Evolutionary conservation across 2,113 vertebrate genomes (phyloP).

Genomic region (Tringa solitaria): DNA sequence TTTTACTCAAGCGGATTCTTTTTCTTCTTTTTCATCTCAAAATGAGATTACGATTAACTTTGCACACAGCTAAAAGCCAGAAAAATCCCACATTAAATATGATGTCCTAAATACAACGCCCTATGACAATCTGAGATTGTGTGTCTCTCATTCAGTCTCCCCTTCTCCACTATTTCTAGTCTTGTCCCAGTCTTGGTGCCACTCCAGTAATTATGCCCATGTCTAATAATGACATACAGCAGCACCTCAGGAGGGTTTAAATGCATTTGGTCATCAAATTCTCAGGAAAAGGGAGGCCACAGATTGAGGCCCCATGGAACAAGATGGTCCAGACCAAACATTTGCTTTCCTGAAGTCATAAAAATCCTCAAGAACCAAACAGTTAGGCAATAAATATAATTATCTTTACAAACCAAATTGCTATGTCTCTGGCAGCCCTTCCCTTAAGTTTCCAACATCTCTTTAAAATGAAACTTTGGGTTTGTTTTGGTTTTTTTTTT

Average conservation of each 20-base stretch:
- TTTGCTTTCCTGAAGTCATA: constrained; percentile 68
- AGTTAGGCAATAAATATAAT: constrained; percentile 74
- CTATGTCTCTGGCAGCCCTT: constrained; percentile 67
- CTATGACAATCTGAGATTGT: neutral
- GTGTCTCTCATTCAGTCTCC: neutral
- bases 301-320: neutral
- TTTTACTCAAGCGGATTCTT: neutral
- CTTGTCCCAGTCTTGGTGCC: neutral
- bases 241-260: constrained; percentile 3
- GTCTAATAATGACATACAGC: neutral
- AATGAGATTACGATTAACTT: neutral
- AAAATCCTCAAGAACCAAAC: constrained; percentile 55
- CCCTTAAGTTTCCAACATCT: constrained; percentile 60
- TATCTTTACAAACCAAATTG: constrained; percentile 71
- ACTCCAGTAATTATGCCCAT: neutral
- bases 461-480: constrained; percentile 33
- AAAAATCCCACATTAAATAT: neutral
- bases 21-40: neutral
- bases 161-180: neutral
- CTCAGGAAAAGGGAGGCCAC: constrained; percentile 7
- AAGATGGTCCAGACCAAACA: constrained; percentile 52
- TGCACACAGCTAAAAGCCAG: neutral
- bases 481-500: neutral
- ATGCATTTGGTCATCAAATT: constrained; percentile 35
- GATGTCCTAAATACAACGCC: neutral